Base-by-base conservation (phyloP, 2,888 invertebrate genomes). In the Drosophila incognita region DNA sequence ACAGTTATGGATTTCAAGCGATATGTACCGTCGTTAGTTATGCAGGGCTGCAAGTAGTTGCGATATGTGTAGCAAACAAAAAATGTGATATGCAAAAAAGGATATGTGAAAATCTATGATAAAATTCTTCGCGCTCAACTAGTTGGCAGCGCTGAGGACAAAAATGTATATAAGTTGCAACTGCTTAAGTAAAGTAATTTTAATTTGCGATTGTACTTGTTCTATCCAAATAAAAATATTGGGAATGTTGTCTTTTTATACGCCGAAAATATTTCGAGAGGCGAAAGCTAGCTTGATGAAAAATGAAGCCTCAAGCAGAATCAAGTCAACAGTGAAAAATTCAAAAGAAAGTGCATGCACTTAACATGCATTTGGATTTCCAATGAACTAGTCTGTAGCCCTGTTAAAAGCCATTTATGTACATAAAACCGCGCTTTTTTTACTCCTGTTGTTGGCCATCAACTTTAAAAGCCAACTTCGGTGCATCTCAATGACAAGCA, bases 381-480 rank as follows among this genome's bases (percentile, higher is more conserved):
- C 46, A 46, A 56, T 42, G 31, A 51, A 42, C 42, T 24, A 42
- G 48, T 38, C 33, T 35, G 48, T 31, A 54, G 36, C 49, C 27
- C 58, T 65, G 67, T 63, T 80, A 66, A 68, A 71, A 76, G 64
- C 67, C 40, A 27, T 51, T 29, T n/a, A 33, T 42, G 21, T 53
- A 21, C 4, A 35, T 6, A 27, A n/a, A 36, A 27, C n/a, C 36
- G 1, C 4, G 33, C 6, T 10, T 4, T 46, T 67, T 31, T 36
- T n/a, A 4, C 18, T 15, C 36, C 27, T 40, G 29, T 4, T n/a
- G 11, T 66, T 75, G 66, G 46, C 79, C 56, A 75, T 79, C 79
- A 75, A 56, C 71, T 71, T 56, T 80, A 68, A 81, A 68, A 70
- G 72, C 61, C 66, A 58, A 61, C 62, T 71, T 70, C 53, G 57